Conservation (phyloP, 2,113 vertebrate species). For the Microtus ochrogaster region DNA sequence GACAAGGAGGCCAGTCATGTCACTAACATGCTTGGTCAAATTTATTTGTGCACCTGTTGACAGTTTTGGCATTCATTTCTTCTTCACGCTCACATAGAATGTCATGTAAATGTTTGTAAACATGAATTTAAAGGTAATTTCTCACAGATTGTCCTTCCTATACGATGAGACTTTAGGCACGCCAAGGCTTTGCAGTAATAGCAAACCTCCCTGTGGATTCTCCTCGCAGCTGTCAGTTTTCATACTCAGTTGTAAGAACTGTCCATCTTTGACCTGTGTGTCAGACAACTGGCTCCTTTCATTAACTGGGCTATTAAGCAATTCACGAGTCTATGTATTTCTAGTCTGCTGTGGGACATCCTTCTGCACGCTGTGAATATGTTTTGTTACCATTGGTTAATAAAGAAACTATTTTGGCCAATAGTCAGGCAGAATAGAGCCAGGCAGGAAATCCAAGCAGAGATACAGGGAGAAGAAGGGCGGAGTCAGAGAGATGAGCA, state of each 20-base stretch:
- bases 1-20: background rate
- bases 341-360: background rate
- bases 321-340: conserved; percentile 19
- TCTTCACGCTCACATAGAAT: conserved; percentile 30
- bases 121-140: background rate
- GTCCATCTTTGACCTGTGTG: background rate
- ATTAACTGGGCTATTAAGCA: conserved; percentile 59
- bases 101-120: background rate
- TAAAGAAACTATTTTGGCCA: no score
- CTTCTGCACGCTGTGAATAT: no score
- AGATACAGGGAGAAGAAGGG: no score
- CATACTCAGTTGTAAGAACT: background rate
- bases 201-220: background rate
- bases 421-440: no score
- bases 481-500: no score
- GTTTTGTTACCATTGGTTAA: no score
- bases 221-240: background rate
- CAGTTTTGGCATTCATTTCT: background rate
- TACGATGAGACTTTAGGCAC: background rate
- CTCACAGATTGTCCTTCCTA: conserved; percentile 13
- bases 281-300: conserved; percentile 34
- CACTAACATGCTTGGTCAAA: background rate
- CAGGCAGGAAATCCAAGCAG: no score
- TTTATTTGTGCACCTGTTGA: background rate
- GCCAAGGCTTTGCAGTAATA: conserved; percentile 23